Evolutionary conservation across 2,888 invertebrate species (phyloP), one percentile per base, ranked within the genome.

Genomic region (Linnaemya tessellans): DNA sequence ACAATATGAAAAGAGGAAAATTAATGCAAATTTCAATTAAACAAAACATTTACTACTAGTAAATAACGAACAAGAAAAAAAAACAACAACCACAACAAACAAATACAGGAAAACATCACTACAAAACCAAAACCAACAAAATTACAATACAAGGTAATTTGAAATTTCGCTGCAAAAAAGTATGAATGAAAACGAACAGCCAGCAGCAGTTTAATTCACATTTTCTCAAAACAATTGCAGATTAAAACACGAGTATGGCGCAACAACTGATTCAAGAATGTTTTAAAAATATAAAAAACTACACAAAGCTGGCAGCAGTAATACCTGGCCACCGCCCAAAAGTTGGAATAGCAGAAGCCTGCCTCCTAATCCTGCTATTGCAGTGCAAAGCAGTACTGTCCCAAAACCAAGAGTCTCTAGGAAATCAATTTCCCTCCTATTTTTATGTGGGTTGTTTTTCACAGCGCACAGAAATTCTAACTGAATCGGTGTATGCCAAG

Each of bases 401-500:
- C 4, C 54, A 75, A 38, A 68, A 49, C 25, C 51, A 35, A 64
- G 75, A 54, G 9, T n/a, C 25, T 51, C 22, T 54, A 25, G 46
- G n/a, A 25, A 80, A 67, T 15, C 75, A 67, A 25, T 88, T 86
- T 56, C 83, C 89, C 0, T 83, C 89, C 0, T 92, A 91, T 80
- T 89, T 88, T 64, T 92, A 92, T 51, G 88, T 92, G 1, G 92
- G 92, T 38, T 92, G 92, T 79, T 92, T 89, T 80, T 88, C 89
- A 35, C 90, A 89, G 0, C 89, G 92, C 9, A 89, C 90, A 15
- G 91, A 92, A 80, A 77, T 92, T 20, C 88, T 90, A 1, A 89
- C 89, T 78, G 90, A 91, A 75, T 89, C 90, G 0, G 88, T 92
- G 1, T 91, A 89, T 82, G 88, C 91, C 20, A 91, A 91, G 80